phyloP scores from a whole-genome alignment of 2,113 vertebrate genomes.

The Grammomys dolichurus region DNA sequence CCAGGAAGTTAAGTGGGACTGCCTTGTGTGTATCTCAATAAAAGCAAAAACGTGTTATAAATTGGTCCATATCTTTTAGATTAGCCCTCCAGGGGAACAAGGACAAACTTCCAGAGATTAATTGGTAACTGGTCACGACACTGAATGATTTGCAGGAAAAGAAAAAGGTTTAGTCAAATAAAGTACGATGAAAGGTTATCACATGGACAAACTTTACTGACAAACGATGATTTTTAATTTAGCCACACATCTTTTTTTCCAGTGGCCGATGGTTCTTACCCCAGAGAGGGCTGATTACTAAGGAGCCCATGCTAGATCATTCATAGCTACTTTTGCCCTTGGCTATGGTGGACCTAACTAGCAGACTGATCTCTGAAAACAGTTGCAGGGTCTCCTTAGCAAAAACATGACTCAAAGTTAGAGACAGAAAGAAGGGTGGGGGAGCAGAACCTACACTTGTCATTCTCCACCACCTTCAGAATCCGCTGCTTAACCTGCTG shows the following conservation, averaged over 20 bases:
- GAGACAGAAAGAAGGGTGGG: not conserved
- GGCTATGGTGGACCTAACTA: not conserved
- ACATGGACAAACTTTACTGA: not conserved
- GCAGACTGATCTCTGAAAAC: not conserved
- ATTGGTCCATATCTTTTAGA: not conserved
- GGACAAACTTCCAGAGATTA: not conserved
- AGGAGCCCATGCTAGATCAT: not conserved
- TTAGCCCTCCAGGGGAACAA: not conserved
- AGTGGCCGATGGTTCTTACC: not conserved
- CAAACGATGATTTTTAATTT: not conserved
- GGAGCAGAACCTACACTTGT: not conserved
- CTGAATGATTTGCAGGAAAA: not conserved
- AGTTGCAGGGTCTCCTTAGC: not conserved
- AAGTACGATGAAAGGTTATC: not conserved
- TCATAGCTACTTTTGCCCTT: not conserved
- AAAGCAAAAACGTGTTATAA: not conserved
- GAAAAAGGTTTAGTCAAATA: not conserved
- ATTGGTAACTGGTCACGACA: not conserved
- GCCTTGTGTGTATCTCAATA: not conserved
- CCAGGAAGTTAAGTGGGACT: not conserved
- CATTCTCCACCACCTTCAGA: not conserved
- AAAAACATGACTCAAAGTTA: not conserved
- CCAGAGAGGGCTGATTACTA: not conserved
- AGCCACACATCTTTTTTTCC: not conserved
- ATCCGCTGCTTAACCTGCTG: rapidly evolving